These are phyloP conservation scores for Lethenteron reissneri DNA, from an alignment of 2,113 vertebrate genomes.

Conservation along the genomic window DNA sequence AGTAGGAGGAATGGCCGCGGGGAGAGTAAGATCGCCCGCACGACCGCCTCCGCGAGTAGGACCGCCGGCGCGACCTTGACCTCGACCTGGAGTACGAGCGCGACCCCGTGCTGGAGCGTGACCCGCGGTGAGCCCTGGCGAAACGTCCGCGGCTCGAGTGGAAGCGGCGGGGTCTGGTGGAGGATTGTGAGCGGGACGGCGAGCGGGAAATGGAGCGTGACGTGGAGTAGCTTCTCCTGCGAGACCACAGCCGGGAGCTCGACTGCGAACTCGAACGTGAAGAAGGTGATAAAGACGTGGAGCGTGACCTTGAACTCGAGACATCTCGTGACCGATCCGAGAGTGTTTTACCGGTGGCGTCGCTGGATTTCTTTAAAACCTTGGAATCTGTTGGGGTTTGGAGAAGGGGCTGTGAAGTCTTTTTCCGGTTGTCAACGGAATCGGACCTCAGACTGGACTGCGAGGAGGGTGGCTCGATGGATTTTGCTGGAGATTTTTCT, in stretches of 20 bases:
- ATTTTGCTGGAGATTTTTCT: constrained; percentile 37
- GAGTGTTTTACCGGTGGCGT: too few species aligned
- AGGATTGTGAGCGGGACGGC: background rate
- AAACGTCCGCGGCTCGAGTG: too few species aligned
- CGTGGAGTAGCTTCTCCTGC: constrained; percentile 18
- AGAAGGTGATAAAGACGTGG: constrained; percentile 17
- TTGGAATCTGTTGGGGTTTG: constrained; percentile 25
- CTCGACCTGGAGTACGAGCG: constrained; percentile 12
- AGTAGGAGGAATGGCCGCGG: too few species aligned
- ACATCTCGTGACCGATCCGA: constrained; percentile 20
- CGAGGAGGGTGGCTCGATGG: constrained; percentile 18
- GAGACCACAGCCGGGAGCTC: constrained; percentile 27
- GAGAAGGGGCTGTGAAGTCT: constrained; percentile 29
- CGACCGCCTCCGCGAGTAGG: constrained; percentile 25
- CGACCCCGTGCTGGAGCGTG: constrained; percentile 8
- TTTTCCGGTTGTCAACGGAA: constrained; percentile 28
- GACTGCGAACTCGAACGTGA: constrained; percentile 43
- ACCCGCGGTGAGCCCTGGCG: too few species aligned
- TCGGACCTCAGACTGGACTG: constrained; percentile 23
- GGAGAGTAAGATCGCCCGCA: too few species aligned
- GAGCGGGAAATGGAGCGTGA: constrained; percentile 9
- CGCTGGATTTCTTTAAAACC: constrained; percentile 20
- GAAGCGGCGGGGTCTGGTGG: background rate
- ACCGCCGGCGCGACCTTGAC: constrained; percentile 19
- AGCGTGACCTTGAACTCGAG: constrained; percentile 23